Percentiles rank a stretch among this genome's conserved stretches.
These are phyloP conservation scores for Carlito syrichta DNA, from an alignment of 2,113 vertebrate genomes.

Conservation along the genomic window DNA sequence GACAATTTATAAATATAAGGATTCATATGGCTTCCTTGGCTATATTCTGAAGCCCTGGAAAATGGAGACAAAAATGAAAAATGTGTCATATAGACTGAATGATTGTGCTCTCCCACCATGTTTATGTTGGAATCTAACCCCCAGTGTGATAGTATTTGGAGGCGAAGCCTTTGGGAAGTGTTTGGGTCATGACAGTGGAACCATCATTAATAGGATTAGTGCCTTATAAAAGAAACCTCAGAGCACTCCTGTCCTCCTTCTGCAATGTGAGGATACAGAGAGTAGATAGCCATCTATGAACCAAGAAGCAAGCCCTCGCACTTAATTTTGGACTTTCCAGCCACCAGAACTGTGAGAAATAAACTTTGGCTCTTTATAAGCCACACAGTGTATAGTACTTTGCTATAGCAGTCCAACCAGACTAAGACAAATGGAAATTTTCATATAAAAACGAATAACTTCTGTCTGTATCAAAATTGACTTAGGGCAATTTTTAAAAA, in stretches of 20 bases:
- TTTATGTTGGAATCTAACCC: background rate
- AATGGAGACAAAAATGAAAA: background rate
- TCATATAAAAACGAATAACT: background rate
- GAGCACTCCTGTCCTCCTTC: background rate
- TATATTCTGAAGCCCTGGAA: background rate
- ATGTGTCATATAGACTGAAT: background rate
- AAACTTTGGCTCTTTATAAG: background rate
- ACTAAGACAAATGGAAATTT: background rate
- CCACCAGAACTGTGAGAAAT: background rate
- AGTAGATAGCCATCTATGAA: background rate
- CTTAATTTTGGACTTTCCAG: background rate
- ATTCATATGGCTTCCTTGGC: background rate
- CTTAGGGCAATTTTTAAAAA: background rate
- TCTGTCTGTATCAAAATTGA: background rate
- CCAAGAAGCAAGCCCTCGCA: background rate
- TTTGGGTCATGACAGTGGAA: fast-evolving
- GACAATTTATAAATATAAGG: background rate
- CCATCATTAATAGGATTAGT: background rate
- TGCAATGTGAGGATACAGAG: background rate
- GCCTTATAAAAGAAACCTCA: background rate
- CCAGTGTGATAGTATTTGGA: background rate
- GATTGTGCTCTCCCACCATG: background rate
- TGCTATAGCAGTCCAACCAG: too few species aligned
- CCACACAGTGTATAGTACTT: background rate
- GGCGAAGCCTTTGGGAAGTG: background rate